Conservation (phyloP, 2,113 vertebrate species). For the Dromaius novaehollandiae region DNA sequence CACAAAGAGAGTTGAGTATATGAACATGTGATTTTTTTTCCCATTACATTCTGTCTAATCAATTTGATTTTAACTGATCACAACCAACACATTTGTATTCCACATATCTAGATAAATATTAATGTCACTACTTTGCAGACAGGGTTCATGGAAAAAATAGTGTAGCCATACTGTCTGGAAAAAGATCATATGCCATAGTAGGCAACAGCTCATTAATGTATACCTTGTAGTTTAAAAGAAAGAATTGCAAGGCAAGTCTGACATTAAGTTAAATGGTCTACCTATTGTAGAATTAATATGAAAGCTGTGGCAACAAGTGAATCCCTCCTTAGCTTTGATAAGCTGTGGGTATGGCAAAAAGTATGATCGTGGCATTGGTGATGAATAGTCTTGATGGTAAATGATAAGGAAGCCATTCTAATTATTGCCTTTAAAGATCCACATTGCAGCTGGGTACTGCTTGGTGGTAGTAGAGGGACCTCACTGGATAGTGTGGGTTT, state of each 20-base stretch:
- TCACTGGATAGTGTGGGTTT: neutral
- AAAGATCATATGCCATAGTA: neutral
- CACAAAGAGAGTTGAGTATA: conserved; percentile 50
- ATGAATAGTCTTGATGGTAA: neutral
- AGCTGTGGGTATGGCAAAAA: neutral
- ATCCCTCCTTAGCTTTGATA: neutral
- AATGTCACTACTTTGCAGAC: neutral
- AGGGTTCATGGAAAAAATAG: neutral
- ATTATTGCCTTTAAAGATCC: neutral
- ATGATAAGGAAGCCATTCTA: neutral
- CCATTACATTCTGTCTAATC: conserved; percentile 44
- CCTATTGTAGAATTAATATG: neutral
- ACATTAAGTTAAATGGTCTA: neutral
- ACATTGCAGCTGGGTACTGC: neutral
- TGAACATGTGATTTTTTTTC: conserved; percentile 56
- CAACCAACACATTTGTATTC: conserved; percentile 24
- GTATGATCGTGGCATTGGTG: neutral
- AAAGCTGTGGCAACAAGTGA: neutral
- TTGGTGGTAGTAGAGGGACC: neutral
- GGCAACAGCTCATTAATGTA: neutral
- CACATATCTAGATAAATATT: neutral
- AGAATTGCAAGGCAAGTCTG: neutral
- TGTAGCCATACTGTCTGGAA: neutral
- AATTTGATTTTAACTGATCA: conserved; percentile 50
- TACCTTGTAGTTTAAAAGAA: neutral